Conservation (phyloP, 2,888 invertebrate species). For the Trachelus troglodyta region DNA sequence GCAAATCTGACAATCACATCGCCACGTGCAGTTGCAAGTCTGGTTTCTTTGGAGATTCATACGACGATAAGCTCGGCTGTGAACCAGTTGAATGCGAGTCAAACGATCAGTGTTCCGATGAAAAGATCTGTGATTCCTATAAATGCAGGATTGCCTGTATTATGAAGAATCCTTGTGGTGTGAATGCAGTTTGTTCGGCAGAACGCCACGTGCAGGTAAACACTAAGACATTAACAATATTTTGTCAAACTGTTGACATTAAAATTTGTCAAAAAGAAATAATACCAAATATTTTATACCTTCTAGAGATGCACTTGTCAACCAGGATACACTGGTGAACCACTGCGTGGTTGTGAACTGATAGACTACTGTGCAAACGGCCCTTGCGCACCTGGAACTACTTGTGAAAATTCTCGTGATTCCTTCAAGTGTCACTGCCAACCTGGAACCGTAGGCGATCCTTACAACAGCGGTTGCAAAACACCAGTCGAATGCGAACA, state of each 20-base stretch:
- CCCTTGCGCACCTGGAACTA: constrained; percentile 84
- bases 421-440: constrained; percentile 85
- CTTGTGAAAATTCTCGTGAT: constrained; percentile 84
- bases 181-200: constrained; percentile 86
- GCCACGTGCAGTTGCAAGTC: constrained; percentile 82
- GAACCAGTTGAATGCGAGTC: constrained; percentile 81
- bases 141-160: constrained; percentile 90
- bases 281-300: neutral
- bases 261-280: neutral
- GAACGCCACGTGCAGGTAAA: constrained; percentile 80
- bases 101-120: constrained; percentile 80
- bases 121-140: constrained; percentile 84
- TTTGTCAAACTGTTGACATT: neutral
- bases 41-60: constrained; percentile 80
- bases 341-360: constrained; percentile 76
- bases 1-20: constrained; percentile 78
- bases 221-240: neutral
- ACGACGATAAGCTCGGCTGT: constrained; percentile 83
- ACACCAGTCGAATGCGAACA: constrained; percentile 84
- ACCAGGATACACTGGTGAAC: constrained; percentile 88
- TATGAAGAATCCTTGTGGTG: constrained; percentile 84
- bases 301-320: constrained; percentile 79
- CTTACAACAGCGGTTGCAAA: constrained; percentile 85
- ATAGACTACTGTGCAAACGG: constrained; percentile 83
- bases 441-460: constrained; percentile 83